A percentile compares a stretch with the other conserved stretches of the same genome.
phyloP scores from a whole-genome alignment of 2,797 vertebrate species.

The Leuciscus waleckii region DNA sequence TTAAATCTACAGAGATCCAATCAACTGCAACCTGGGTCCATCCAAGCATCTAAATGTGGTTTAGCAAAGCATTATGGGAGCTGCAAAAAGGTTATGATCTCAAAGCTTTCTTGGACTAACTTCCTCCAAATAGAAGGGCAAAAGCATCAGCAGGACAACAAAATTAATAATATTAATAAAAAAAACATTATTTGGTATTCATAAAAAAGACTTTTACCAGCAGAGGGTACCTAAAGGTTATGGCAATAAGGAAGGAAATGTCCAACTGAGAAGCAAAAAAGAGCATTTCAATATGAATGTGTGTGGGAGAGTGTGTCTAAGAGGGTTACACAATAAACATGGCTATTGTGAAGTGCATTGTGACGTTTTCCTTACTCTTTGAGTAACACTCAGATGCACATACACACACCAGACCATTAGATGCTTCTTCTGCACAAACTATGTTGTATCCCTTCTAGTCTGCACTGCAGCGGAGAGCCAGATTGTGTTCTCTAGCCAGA shows the following conservation, averaged over 20 bases:
- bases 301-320: constrained; percentile 27
- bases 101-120: constrained; percentile 17
- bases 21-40: not conserved
- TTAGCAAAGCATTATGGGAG: constrained; percentile 14
- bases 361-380: constrained; percentile 5
- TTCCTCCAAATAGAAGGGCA: constrained; percentile 26
- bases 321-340: constrained; percentile 16
- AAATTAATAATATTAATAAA: constrained; percentile 19
- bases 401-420: constrained; percentile 27
- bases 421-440: constrained; percentile 33
- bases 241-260: constrained; percentile 37
- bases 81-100: constrained; percentile 38
- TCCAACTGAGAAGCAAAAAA: constrained; percentile 50
- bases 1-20: constrained; percentile 5
- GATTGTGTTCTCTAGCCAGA: constrained; percentile 52
- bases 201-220: constrained; percentile 54
- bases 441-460: constrained; percentile 24
- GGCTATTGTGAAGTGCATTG: constrained; percentile 7
- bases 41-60: not conserved
- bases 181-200: constrained; percentile 31
- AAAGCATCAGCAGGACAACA: constrained; percentile 27
- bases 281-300: constrained; percentile 40
- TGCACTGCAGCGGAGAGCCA: constrained; percentile 46
- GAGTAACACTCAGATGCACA: constrained; percentile 36
- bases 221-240: constrained; percentile 53